Percentiles rank a stretch among this genome's conserved stretches.
Conservation (phyloP, 2,888 invertebrate genomes). For the Stenichneumon culpator region DNA sequence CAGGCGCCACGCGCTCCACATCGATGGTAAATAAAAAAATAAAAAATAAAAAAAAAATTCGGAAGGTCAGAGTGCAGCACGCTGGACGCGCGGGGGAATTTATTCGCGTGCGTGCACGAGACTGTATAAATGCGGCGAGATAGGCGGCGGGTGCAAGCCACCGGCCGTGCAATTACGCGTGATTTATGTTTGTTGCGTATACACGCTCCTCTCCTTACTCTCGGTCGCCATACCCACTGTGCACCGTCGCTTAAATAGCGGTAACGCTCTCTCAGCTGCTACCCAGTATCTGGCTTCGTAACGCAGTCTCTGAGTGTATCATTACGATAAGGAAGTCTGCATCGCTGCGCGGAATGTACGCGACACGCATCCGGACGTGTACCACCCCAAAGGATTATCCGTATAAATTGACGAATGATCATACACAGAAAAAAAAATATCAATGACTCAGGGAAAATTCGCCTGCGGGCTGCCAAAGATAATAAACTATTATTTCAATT, state of each 20-base stretch:
- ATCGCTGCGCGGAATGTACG: conserved; percentile 38
- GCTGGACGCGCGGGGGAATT: conserved; percentile 28
- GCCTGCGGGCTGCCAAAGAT: too few relatives aligned
- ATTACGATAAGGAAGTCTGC: conserved; percentile 65
- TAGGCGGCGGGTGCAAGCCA: conserved; percentile 55
- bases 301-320: conserved; percentile 54
- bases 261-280: conserved; percentile 62
- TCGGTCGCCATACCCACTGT: conserved; percentile 44
- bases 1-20: neutral
- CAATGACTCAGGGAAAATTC: too few relatives aligned
- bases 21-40: conserved; percentile 21
- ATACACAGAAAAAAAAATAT: neutral
- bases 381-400: conserved; percentile 40
- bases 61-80: conserved; percentile 62
- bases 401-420: neutral
- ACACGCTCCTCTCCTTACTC: conserved; percentile 50
- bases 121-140: conserved; percentile 44
- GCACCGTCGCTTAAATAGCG: conserved; percentile 37
- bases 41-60: conserved; percentile 8
- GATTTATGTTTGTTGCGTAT: conserved; percentile 71
- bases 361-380: conserved; percentile 40
- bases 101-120: conserved; percentile 63
- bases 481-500: too few relatives aligned
- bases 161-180: conserved; percentile 69
- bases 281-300: conserved; percentile 25